phyloP scores from a whole-genome alignment of 2,797 vertebrate genomes.

The Denticeps clupeoides region DNA sequence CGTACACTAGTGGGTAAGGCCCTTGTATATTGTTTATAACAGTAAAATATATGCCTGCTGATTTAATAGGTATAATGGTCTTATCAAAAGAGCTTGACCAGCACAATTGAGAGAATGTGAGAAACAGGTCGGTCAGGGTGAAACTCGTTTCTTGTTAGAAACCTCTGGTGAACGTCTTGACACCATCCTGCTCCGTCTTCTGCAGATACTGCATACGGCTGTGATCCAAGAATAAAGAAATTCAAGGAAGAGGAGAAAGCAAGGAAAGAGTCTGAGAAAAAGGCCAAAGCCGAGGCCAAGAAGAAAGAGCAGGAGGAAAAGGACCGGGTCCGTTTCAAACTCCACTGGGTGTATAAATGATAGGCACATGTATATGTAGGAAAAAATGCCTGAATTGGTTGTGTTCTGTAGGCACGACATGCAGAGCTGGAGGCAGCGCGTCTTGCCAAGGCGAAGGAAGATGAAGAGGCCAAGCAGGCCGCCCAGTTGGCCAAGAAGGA shows the following conservation, averaged over 20 bases:
- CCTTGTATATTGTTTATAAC: no score
- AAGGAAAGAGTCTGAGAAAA: constrained; percentile 95
- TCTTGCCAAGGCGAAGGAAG: constrained; percentile 84
- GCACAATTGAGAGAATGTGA: no score
- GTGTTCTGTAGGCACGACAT: constrained; percentile 66
- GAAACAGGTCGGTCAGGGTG: no score
- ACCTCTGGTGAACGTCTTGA: no score
- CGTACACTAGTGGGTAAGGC: constrained; percentile 84
- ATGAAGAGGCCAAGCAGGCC: constrained; percentile 81
- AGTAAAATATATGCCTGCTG: no score
- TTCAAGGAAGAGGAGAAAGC: constrained; percentile 97
- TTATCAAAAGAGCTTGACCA: no score
- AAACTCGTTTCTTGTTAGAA: no score
- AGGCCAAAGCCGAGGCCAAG: constrained; percentile 90
- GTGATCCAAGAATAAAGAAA: constrained; percentile 94
- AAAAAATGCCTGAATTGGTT: not conserved
- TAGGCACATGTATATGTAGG: no score
- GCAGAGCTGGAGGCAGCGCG: constrained; percentile 81
- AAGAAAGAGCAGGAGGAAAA: constrained; percentile 88
- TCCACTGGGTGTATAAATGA: not conserved
- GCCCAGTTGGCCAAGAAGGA: constrained; percentile 86
- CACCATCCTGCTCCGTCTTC: no score
- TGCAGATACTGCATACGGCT: constrained; percentile 89
- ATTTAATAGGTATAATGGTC: no score
- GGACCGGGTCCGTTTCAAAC: constrained; percentile 68